Conservation (phyloP, 2,113 vertebrate species). For the Arenaria interpres region DNA sequence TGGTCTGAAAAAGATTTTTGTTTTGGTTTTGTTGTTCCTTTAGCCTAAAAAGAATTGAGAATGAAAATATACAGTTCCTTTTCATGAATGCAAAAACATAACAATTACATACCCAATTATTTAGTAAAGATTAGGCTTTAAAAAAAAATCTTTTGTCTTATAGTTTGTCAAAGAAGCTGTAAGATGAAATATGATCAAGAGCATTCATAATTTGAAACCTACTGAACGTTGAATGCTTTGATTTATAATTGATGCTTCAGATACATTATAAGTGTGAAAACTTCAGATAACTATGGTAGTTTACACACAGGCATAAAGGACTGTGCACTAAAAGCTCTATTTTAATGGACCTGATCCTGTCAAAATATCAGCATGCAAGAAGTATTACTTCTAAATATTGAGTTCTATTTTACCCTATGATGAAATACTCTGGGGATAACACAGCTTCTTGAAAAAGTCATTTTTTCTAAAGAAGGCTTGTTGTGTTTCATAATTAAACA, state of each 20-base stretch:
- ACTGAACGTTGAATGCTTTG: conserved; percentile 60
- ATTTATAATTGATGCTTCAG: conserved; percentile 74
- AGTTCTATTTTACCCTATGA: neutral
- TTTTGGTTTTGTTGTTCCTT: neutral
- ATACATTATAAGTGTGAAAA: conserved; percentile 58
- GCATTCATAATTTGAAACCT: conserved; percentile 58
- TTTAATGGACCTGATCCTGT: conserved; percentile 68
- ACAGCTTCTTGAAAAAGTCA: neutral
- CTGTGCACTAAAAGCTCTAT: conserved; percentile 59
- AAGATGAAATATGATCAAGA: conserved; percentile 72
- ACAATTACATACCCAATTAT: conserved; percentile 72
- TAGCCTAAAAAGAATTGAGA: neutral
- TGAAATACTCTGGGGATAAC: neutral
- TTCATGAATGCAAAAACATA: conserved; percentile 62
- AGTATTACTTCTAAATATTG: conserved; percentile 16
- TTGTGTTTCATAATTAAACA: conserved; percentile 32
- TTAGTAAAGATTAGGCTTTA: conserved; percentile 67
- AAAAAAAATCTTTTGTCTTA: conserved; percentile 65
- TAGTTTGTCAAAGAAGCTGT: conserved; percentile 64
- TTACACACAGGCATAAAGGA: conserved; percentile 60
- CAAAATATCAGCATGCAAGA: conserved; percentile 41
- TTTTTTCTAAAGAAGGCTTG: neutral
- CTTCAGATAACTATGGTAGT: conserved; percentile 58
- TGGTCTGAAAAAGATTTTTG: neutral
- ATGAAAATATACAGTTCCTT: neutral